Evolutionary conservation across 2,888 invertebrate species (phyloP).

Genomic region (Epinotia bilunana): DNA sequence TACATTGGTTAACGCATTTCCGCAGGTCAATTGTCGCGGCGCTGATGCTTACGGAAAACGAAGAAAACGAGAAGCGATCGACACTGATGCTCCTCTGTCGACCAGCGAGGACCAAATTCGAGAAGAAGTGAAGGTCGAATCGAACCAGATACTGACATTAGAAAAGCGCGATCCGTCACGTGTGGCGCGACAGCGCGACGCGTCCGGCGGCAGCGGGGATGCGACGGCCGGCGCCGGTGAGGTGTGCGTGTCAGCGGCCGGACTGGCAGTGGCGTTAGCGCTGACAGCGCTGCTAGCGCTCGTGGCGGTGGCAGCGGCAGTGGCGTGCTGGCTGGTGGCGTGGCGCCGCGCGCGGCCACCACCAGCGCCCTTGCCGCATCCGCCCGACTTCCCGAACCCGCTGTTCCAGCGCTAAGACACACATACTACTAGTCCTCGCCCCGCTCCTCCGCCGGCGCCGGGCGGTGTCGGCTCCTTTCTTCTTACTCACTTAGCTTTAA

Average conservation of each 20-base stretch:
- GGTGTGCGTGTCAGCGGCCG: slow-evolving; percentile 97
- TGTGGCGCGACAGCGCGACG: slow-evolving; percentile 91
- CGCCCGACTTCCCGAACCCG: slow-evolving; percentile 97
- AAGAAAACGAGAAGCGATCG: slow-evolving; percentile 86
- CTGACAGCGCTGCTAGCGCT: slow-evolving; percentile 96
- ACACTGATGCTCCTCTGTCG: slow-evolving; percentile 80
- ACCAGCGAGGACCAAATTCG: slow-evolving; percentile 91
- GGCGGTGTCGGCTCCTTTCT: slow-evolving; percentile 80
- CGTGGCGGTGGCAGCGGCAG: slow-evolving; percentile 96
- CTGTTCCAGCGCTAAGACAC: slow-evolving; percentile 86
- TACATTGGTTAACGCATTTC: slow-evolving; percentile 44
- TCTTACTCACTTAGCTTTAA: slow-evolving; percentile 77
- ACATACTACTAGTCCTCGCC: slow-evolving; percentile 72
- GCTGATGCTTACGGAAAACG: slow-evolving; percentile 95
- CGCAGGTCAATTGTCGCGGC: slow-evolving; percentile 94
- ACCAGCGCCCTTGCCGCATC: slow-evolving; percentile 96
- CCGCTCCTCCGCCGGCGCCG: slow-evolving; percentile 83
- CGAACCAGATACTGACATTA: slow-evolving; percentile 95
- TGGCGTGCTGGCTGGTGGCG: slow-evolving; percentile 98
- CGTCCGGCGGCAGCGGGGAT: slow-evolving; percentile 88
- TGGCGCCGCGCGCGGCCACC: slow-evolving; percentile 94
- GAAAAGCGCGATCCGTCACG: slow-evolving; percentile 92
- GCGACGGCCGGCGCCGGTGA: slow-evolving; percentile 86
- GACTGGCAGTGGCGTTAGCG: slow-evolving; percentile 95
- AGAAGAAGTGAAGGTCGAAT: slow-evolving; percentile 96